Percentiles rank a stretch among this genome's conserved stretches.
phyloP scores from a whole-genome alignment of 2,888 invertebrate species.

The Dione juno region DNA sequence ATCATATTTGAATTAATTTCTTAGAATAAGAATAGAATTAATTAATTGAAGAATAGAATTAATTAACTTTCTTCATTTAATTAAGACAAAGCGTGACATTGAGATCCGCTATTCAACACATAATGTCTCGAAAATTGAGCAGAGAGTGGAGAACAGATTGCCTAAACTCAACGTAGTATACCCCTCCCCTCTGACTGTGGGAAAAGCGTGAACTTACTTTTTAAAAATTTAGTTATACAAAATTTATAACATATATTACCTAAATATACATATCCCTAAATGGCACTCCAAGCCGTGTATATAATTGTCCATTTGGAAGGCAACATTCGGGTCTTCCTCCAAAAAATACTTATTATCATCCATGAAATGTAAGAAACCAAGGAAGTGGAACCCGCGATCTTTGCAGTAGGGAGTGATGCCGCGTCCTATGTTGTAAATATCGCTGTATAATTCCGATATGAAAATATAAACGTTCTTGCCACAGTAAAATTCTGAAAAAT shows the following conservation, averaged over 20 bases:
- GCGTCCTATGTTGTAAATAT: constrained; percentile 73
- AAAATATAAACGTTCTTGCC: constrained; percentile 75
- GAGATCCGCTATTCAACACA: no score
- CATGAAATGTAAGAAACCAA: constrained; percentile 73
- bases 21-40: no score
- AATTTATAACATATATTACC: constrained; percentile 53
- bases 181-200: no score
- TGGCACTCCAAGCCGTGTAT: constrained; percentile 76
- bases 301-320: constrained; percentile 72
- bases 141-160: no score
- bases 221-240: no score
- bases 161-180: no score
- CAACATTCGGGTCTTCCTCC: constrained; percentile 70
- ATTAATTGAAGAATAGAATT: no score
- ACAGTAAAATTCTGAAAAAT: constrained; percentile 70
- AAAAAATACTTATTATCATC: constrained; percentile 70
- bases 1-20: no score
- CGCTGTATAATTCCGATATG: constrained; percentile 72
- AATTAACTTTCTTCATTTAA: no score
- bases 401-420: constrained; percentile 69
- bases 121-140: no score
- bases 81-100: no score
- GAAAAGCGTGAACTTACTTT: no score
- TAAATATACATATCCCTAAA: constrained; percentile 69
- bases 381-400: constrained; percentile 68